Conservation (phyloP, 2,888 invertebrate genomes). For the Latheticus oryzae region DNA sequence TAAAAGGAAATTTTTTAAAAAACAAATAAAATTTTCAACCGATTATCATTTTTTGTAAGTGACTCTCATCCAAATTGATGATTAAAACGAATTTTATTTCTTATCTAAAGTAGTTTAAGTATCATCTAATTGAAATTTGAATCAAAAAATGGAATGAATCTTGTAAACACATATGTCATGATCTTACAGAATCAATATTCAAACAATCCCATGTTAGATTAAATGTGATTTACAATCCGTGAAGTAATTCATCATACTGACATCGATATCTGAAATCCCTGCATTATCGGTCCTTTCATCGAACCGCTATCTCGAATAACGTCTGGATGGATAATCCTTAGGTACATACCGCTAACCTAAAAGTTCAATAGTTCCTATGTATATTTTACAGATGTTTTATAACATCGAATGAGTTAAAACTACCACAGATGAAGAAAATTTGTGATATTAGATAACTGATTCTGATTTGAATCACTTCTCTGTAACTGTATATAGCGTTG, state of each 20-base stretch:
- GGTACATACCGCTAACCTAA: slow-evolving; percentile 46
- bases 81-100: too few species aligned
- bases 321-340: slow-evolving; percentile 62
- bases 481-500: too few species aligned
- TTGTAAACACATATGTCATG: slow-evolving; percentile 18
- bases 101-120: too few species aligned
- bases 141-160: too few species aligned
- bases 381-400: slow-evolving; percentile 32
- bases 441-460: too few species aligned
- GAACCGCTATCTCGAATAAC: slow-evolving; percentile 61
- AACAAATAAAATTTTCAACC: too few species aligned
- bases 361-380: slow-evolving; percentile 35
- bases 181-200: slow-evolving; percentile 43
- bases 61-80: too few species aligned
- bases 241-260: slow-evolving; percentile 65
- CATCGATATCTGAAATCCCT: slow-evolving; percentile 66
- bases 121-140: too few species aligned
- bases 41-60: too few species aligned
- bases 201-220: slow-evolving; percentile 63
- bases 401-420: slow-evolving; percentile 24
- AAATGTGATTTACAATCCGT: slow-evolving; percentile 67
- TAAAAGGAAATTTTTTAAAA: too few species aligned
- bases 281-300: slow-evolving; percentile 64
- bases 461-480: too few species aligned
- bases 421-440: too few species aligned